A percentile compares a stretch with the other conserved stretches of the same genome.
Evolutionary conservation across 2,113 vertebrate species (phyloP).

Genomic region (Petrocephalus zakoni): DNA sequence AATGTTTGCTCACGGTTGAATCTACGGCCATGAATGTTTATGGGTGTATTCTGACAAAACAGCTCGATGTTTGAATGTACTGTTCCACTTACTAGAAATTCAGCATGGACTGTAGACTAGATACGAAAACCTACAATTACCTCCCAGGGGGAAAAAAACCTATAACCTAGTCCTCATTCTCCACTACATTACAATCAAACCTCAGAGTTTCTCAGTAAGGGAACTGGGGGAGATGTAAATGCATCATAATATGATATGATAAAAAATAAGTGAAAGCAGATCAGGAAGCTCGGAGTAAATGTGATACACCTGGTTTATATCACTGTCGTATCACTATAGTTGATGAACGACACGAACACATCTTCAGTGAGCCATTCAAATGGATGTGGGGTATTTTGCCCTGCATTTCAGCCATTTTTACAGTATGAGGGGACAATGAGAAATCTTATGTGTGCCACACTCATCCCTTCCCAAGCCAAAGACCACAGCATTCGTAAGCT

Average conservation of each 20-base stretch:
- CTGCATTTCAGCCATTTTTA: neutral
- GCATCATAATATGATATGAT: neutral
- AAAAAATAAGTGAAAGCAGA: neutral
- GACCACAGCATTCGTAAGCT: neutral
- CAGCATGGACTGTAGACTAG: neutral
- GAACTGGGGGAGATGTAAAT: neutral
- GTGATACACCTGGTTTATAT: neutral
- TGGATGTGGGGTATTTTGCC: neutral
- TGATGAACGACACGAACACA: neutral
- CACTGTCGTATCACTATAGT: neutral
- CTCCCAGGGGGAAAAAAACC: neutral
- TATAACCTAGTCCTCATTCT: neutral
- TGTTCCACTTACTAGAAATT: neutral
- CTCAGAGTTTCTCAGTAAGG: neutral
- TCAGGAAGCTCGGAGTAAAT: neutral
- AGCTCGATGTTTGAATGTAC: neutral
- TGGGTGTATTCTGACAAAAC: neutral
- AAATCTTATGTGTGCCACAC: neutral
- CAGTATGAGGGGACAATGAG: neutral
- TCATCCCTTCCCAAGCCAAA: neutral
- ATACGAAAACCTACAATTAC: neutral
- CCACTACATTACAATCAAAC: neutral
- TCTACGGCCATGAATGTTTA: neutral
- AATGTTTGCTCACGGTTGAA: neutral
- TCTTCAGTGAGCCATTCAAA: neutral